Conservation (phyloP, 2,888 invertebrate species). For the Scaptomyza reducta region DNA sequence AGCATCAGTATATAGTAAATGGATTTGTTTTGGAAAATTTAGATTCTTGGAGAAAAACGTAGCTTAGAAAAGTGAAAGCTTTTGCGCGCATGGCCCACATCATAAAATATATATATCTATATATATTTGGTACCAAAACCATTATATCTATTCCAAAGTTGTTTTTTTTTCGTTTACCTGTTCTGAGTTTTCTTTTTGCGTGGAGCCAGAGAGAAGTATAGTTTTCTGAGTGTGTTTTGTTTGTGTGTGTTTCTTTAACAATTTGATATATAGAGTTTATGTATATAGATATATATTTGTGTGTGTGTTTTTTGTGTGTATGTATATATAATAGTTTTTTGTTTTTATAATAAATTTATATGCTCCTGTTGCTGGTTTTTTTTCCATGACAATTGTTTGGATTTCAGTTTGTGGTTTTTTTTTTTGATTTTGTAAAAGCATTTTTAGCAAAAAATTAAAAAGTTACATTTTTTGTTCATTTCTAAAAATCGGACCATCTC, state of each 20-base stretch:
- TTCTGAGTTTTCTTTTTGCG: slow-evolving; percentile 46
- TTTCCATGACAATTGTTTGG: slow-evolving; percentile 43
- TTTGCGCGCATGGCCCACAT: slow-evolving; percentile 36
- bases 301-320: slow-evolving; percentile 30
- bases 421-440: slow-evolving; percentile 76
- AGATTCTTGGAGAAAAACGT: slow-evolving; percentile 19
- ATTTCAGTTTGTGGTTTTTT: slow-evolving; percentile 34
- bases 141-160: slow-evolving; percentile 35
- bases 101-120: slow-evolving; percentile 35
- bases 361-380: slow-evolving; percentile 46
- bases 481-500: slow-evolving; percentile 58
- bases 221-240: slow-evolving; percentile 36
- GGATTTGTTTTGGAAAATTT: slow-evolving; percentile 18
- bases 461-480: slow-evolving; percentile 50
- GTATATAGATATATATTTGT: slow-evolving; percentile 20
- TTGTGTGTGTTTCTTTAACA: slow-evolving; percentile 58
- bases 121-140: slow-evolving; percentile 57
- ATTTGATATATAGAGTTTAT: slow-evolving; percentile 72
- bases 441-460: slow-evolving; percentile 81
- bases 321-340: slow-evolving; percentile 35
- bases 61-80: slow-evolving; percentile 41
- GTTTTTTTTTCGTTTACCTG: slow-evolving; percentile 35
- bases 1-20: slow-evolving; percentile 44
- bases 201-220: slow-evolving; percentile 61
- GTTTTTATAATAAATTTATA: slow-evolving; percentile 68